These are phyloP conservation scores for Tympanuchus pallidicinctus DNA, from an alignment of 2,113 vertebrate species.

Conservation along the genomic window DNA sequence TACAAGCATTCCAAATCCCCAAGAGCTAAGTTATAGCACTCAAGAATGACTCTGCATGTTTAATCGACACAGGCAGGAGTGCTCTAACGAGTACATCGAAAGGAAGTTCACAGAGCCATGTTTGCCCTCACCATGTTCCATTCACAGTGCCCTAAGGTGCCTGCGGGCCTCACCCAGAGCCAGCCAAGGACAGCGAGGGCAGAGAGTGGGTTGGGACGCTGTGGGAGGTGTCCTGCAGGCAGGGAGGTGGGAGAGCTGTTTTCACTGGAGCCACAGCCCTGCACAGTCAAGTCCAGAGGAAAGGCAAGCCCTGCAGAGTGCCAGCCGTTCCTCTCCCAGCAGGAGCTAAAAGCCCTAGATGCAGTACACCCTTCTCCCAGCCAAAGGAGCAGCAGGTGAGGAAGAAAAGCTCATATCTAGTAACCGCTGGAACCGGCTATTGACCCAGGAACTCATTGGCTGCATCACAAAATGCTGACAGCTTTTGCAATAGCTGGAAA, in stretches of 20 bases:
- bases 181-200: background rate
- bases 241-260: background rate
- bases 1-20: constrained; percentile 61
- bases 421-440: background rate
- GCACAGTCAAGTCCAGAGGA: background rate
- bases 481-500: background rate
- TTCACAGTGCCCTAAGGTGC: background rate
- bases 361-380: background rate
- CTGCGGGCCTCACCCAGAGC: accelerated
- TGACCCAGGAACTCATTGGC: background rate
- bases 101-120: background rate
- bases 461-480: background rate
- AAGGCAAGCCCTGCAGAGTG: background rate
- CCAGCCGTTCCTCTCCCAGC: background rate
- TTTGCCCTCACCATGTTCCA: background rate
- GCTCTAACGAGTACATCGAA: background rate
- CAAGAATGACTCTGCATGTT: constrained; percentile 10
- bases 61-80: background rate
- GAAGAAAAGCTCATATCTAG: background rate
- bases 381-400: background rate
- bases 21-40: constrained; percentile 34
- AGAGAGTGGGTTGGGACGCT: background rate
- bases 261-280: background rate
- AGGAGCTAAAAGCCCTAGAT: background rate
- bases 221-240: background rate